phyloP scores from a whole-genome alignment of 1,140 invertebrate genomes.

The Parasteatoda tepidariorum region DNA sequence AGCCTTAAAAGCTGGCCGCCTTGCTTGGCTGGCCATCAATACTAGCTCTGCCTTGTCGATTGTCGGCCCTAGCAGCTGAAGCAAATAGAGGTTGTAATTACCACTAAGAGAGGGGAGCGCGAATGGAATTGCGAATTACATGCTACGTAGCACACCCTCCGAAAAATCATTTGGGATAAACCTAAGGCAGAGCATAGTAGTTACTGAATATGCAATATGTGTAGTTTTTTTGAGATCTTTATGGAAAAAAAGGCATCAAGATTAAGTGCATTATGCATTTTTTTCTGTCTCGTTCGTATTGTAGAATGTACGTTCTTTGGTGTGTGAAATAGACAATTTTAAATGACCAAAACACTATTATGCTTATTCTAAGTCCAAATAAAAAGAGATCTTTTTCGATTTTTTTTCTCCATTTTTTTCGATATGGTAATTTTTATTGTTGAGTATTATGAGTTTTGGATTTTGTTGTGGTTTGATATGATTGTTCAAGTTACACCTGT shows the following conservation, averaged over 20 bases:
- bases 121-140: slow-evolving; percentile 40
- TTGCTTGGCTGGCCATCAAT: slow-evolving; percentile 33
- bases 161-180: neutral
- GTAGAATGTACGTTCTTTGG: neutral
- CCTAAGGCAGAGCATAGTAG: neutral
- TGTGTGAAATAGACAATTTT: slow-evolving; percentile 34
- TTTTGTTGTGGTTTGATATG: too few relatives aligned
- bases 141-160: slow-evolving; percentile 44
- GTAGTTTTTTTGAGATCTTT: slow-evolving; percentile 11
- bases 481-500: too few relatives aligned
- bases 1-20: slow-evolving; percentile 30
- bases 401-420: too few relatives aligned
- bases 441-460: too few relatives aligned
- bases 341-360: slow-evolving; percentile 7
- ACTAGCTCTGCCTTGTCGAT: slow-evolving; percentile 29
- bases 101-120: slow-evolving; percentile 37
- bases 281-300: neutral
- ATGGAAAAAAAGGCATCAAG: slow-evolving; percentile 8
- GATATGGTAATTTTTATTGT: too few relatives aligned
- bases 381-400: too few relatives aligned
- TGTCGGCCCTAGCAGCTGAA: neutral
- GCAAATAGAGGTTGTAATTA: slow-evolving; percentile 35
- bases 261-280: neutral
- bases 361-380: neutral
- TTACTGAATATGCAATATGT: slow-evolving; percentile 16